Evolutionary conservation across 2,113 vertebrate species (phyloP), one percentile per base, ranked within the genome.

Genomic region (Triplophysa rosa): DNA sequence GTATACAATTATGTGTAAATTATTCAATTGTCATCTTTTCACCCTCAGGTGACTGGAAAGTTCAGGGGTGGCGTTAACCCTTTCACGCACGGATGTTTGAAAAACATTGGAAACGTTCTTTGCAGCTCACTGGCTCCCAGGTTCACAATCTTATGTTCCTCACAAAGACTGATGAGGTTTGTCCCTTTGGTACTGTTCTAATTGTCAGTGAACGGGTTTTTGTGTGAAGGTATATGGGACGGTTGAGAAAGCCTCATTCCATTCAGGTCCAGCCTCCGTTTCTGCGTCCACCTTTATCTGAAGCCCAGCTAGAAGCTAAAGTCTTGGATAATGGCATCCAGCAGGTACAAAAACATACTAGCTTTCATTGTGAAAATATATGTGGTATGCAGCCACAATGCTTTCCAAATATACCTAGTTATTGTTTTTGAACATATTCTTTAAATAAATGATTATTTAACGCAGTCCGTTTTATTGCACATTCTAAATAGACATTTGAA

Each of bases 31-130:
- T 24, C 29, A 2, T 19, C 9, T 16, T 23, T 3, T 80, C 17
- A 37, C 0, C 62, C 0, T 21, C 81, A 99, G 97, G 97, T 98
- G 86, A 99, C 97, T 0, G 97, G 97, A 83, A 99, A 99, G 91
- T 99, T 99, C 89, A 93, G 96, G 0, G 97, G 97, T 19, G 97
- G 97, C 0, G 96, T 98, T 77, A 99, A 99, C 85, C 97, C 97
- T 59, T 99, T 99, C 89, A 99, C 96, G 82, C 95, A 97, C 0
- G 97, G 97, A 86, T 99, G 97, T 86, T 90, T 90, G 86, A 96
- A 90, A 86, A 99, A 99, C 0, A 94, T 98, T 87, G 94, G 95
- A 81, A 92, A 95, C 47, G 95, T 99, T 1, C 95, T 99, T 17
- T 99, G 97, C 86, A 97, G 96, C 84, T 97, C 97, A 24, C 95